phyloP scores from a whole-genome alignment of 37 sponge, comb jelly and placozoan species.

The Axinella damicornis region DNA sequence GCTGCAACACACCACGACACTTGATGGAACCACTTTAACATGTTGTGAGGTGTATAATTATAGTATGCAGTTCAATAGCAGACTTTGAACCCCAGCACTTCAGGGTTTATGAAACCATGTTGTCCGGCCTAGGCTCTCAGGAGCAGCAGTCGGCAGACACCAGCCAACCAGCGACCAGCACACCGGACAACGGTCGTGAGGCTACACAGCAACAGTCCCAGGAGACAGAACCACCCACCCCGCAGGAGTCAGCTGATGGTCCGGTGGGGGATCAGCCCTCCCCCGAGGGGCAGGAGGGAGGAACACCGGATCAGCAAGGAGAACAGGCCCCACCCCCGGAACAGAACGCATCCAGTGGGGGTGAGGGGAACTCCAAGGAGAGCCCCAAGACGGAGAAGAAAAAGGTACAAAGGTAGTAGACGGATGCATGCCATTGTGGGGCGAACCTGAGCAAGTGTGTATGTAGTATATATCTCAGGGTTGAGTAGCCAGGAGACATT shows the following conservation, averaged over 20 bases:
- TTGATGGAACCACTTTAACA: too few species aligned
- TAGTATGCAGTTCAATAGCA: too few species aligned
- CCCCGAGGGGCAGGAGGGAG: constrained; percentile 16
- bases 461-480: too few species aligned
- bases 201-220: too few species aligned
- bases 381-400: background rate
- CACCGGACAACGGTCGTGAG: too few species aligned
- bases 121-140: background rate
- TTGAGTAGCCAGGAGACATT: too few species aligned
- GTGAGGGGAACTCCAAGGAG: too few species aligned
- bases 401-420: constrained; percentile 8
- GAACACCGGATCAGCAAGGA: background rate
- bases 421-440: background rate
- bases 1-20: too few species aligned
- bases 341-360: background rate
- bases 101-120: background rate
- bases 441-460: too few species aligned
- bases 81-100: too few species aligned
- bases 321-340: background rate
- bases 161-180: background rate
- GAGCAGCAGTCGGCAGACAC: background rate
- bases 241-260: background rate
- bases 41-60: too few species aligned
- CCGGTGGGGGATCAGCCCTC: constrained; percentile 1
- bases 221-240: background rate